Percentiles rank a stretch among this genome's conserved stretches.
Conservation (phyloP, 2,113 vertebrate genomes). For the Coracopsis vasa region DNA sequence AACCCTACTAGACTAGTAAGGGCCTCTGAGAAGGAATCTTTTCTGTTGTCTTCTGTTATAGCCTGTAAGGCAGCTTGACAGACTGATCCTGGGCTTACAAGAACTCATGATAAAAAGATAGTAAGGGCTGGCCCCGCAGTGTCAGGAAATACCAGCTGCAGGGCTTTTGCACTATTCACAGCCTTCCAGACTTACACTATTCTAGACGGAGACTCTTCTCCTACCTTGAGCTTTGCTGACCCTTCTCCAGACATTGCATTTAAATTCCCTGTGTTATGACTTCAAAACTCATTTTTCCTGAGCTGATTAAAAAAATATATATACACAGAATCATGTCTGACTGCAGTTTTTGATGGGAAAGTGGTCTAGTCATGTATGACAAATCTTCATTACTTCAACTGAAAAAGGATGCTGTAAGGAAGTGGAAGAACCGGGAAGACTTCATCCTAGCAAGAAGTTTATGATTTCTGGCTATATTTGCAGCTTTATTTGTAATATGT, state of each 20-base stretch:
- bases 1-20: background rate
- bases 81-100: background rate
- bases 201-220: background rate
- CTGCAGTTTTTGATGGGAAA: background rate
- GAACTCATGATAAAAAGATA: background rate
- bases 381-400: background rate
- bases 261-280: background rate
- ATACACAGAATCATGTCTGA: background rate
- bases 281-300: background rate
- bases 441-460: background rate
- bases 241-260: background rate
- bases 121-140: background rate
- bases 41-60: background rate
- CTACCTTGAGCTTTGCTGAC: background rate
- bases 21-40: background rate
- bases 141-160: background rate
- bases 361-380: background rate
- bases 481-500: accelerated
- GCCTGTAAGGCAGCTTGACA: background rate
- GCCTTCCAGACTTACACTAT: background rate
- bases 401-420: background rate
- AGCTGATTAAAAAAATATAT: background rate
- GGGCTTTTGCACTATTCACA: background rate
- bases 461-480: background rate
- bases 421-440: background rate